Percentiles rank a stretch among this genome's conserved stretches.
Evolutionary conservation across 2,888 invertebrate species (phyloP).

Genomic region (Calameuta idolon): DNA sequence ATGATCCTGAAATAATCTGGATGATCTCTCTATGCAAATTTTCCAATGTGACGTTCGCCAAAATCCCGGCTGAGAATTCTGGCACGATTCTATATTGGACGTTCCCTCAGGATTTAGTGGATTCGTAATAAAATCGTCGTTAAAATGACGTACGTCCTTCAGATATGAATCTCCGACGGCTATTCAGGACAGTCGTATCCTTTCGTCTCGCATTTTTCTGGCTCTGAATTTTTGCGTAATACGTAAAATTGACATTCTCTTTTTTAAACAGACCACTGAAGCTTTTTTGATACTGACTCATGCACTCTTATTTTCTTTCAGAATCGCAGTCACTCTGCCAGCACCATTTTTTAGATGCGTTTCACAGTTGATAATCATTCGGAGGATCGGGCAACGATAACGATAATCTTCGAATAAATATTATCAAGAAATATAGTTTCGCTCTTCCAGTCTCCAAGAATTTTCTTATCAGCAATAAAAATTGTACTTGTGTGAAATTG

Average conservation of each 20-base stretch:
- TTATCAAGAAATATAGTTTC: background rate
- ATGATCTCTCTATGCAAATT: background rate
- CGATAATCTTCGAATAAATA: background rate
- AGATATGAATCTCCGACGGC: background rate
- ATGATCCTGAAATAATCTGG: background rate
- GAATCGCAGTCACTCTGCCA: background rate
- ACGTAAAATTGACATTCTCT: background rate
- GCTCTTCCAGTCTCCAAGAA: background rate
- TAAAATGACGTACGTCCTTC: conserved; percentile 29
- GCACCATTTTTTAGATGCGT: background rate
- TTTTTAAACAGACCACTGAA: background rate
- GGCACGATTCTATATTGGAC: background rate
- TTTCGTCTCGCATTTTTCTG: background rate
- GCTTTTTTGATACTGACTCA: background rate
- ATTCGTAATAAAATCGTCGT: conserved; percentile 31
- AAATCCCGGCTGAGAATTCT: background rate
- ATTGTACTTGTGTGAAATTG: background rate
- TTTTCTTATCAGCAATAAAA: background rate
- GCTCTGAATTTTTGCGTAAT: background rate
- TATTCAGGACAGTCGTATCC: background rate
- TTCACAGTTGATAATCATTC: background rate
- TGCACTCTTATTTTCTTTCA: background rate
- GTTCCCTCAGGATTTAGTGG: conserved; percentile 21
- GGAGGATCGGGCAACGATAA: background rate
- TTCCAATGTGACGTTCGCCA: background rate